Evolutionary conservation across 53 echinoderm and acorn worm genomes (phyloP).

Genomic region (Paracentrotus lividus): DNA sequence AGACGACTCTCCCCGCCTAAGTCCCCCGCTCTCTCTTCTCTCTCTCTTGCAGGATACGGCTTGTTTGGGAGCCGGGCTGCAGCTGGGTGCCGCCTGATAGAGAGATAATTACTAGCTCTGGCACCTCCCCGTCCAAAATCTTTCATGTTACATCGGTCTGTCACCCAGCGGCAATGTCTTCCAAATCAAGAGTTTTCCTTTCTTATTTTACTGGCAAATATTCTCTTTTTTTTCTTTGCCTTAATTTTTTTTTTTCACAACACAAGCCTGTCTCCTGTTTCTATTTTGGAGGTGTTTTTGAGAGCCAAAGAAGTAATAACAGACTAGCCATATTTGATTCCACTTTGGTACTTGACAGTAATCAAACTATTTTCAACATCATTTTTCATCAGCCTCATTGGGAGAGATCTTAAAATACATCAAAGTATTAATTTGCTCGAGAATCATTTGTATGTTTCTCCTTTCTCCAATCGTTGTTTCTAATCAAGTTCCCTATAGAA

Average conservation of each 20-base stretch:
- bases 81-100: slow-evolving; percentile 68
- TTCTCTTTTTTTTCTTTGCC: neutral
- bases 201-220: neutral
- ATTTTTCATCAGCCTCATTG: neutral
- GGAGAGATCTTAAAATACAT: neutral
- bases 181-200: slow-evolving; percentile 53
- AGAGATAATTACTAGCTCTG: slow-evolving; percentile 62
- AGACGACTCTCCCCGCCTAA: neutral
- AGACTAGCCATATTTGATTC: neutral
- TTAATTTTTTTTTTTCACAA: slow-evolving; percentile 27
- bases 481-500: neutral
- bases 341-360: neutral
- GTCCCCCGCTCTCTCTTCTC: slow-evolving; percentile 2
- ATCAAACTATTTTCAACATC: neutral
- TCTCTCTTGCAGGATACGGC: slow-evolving; percentile 55
- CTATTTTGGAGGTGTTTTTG: neutral
- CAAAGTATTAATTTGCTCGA: neutral
- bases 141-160: slow-evolving; percentile 64
- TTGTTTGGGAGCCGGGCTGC: slow-evolving; percentile 60
- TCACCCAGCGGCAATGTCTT: slow-evolving; percentile 66
- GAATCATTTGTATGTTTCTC: neutral
- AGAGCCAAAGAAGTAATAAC: neutral
- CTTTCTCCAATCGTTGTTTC: neutral
- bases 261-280: neutral
- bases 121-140: slow-evolving; percentile 66